Evolutionary conservation across 2,888 invertebrate genomes (phyloP).

Genomic region (Brassicogethes aeneus): DNA sequence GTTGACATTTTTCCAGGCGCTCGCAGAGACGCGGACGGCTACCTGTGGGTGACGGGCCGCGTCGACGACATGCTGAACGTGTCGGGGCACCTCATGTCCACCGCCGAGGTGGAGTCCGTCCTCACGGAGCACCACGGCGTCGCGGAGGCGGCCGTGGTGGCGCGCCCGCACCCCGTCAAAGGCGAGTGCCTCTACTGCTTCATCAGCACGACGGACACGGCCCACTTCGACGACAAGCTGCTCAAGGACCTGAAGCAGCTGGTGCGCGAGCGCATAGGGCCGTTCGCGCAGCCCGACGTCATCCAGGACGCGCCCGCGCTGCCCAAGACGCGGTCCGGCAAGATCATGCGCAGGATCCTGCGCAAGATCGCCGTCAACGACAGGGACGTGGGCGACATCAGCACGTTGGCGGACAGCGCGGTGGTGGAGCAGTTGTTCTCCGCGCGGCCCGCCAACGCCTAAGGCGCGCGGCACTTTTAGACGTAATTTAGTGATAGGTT

Average conservation of each 20-base stretch:
- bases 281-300: conserved; percentile 91
- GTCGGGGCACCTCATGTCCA: conserved; percentile 95
- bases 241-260: conserved; percentile 61
- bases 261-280: conserved; percentile 87
- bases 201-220: conserved; percentile 79
- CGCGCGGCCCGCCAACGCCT: conserved; percentile 48
- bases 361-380: conserved; percentile 90
- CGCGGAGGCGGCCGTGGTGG: conserved; percentile 94
- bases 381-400: conserved; percentile 81
- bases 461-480: too few species aligned
- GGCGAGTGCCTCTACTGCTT: conserved; percentile 98
- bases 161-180: conserved; percentile 88
- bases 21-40: conserved; percentile 85
- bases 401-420: conserved; percentile 88
- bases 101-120: conserved; percentile 85
- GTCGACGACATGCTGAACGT: conserved; percentile 99
- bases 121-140: conserved; percentile 70
- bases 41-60: conserved; percentile 92
- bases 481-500: too few species aligned
- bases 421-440: conserved; percentile 75
- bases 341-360: conserved; percentile 94
- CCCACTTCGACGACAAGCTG: conserved; percentile 59
- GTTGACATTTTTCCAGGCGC: conserved; percentile 62
- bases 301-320: conserved; percentile 90
- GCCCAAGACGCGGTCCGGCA: conserved; percentile 96